Evolutionary conservation across 2,113 vertebrate species (phyloP), one percentile per base, ranked within the genome.

Genomic region (Collichthys lucidus): DNA sequence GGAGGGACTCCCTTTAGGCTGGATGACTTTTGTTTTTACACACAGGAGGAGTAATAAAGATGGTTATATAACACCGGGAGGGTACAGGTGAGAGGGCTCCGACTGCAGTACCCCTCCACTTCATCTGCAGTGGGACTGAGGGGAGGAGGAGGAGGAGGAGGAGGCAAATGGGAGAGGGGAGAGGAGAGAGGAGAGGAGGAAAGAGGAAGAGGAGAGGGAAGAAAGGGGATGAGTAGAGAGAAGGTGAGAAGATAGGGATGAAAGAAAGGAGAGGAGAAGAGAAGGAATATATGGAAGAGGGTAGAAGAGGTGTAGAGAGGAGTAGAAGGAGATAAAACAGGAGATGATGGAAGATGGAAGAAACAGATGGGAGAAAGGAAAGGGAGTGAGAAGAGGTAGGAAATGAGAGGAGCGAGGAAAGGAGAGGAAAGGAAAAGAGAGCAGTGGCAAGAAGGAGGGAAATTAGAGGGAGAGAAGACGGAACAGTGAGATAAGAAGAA

Each of bases 31-130:
- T 73, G 52, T 65, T 89, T 83, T 71, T 26, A 73, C 26, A 60
- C 84, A 81, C 81, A 26, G 82, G 15, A 20, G 67, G 80, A 59
- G 42, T 80, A 83, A 79, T 24, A 52, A 55, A 71, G 71, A 40
- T 59, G 71, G 77, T 92, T 92, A 85, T 74, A 26, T 91, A 91
- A 91, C 42, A 14, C 9, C 12, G 53, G 24, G 56, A 52, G 15
- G 52, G 66, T 15, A 53, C 77, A 89, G 67, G 80, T 86, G 77
- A 86, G 75, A 82, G 50, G 80, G 46, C 15, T 73, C 66, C 62
- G 73, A 85, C 83, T 86, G 88, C 85, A 87, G 86, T 55, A 12
- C 55, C 65, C 52, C 42, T 19, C 12, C 22, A 60, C 82, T 78
- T 63, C 81, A 68, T 89, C 86, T 87, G 77, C 83, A 86, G 74